A percentile compares a stretch with the other conserved stretches of the same genome.
Evolutionary conservation across 2,113 vertebrate genomes (phyloP).

Genomic region (Silurus glanis): DNA sequence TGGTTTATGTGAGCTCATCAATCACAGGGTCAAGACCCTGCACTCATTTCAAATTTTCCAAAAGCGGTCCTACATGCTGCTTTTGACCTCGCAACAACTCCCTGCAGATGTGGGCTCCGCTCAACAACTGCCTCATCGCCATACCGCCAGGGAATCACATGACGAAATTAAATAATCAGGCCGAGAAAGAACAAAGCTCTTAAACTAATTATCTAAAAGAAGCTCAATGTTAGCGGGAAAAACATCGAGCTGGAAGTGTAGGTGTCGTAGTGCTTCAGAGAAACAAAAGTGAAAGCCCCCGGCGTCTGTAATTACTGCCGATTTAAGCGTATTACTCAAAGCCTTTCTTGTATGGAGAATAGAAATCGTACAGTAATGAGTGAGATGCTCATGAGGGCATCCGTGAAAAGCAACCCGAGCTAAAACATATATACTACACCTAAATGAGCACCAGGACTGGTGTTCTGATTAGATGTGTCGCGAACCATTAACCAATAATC

Average conservation of each 20-base stretch:
- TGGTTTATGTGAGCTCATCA: not conserved
- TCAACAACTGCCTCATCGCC: slow-evolving; percentile 7
- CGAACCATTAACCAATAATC: not conserved
- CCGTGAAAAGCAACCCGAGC: not conserved
- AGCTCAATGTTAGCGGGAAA: not conserved
- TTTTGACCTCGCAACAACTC: not conserved
- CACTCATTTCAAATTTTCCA: not conserved
- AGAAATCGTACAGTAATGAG: not conserved
- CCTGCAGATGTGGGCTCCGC: not conserved
- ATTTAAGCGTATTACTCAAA: slow-evolving; percentile 19
- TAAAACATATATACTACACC: not conserved
- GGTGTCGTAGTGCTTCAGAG: slow-evolving; percentile 19
- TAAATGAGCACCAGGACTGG: not conserved
- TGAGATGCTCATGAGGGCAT: not conserved
- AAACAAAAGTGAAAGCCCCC: slow-evolving; percentile 5
- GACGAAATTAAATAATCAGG: not conserved
- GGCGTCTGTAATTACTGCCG: slow-evolving; percentile 16
- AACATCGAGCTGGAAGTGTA: not conserved
- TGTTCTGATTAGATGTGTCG: not conserved
- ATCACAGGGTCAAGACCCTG: slow-evolving; percentile 2
- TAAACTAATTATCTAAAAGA: slow-evolving; percentile 5
- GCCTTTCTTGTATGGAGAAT: not conserved
- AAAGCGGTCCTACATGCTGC: not conserved
- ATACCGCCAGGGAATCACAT: not conserved
- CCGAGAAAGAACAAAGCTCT: not conserved